Evolutionary conservation across 2,888 invertebrate species (phyloP).

Genomic region (Bellardia bayeri): DNA sequence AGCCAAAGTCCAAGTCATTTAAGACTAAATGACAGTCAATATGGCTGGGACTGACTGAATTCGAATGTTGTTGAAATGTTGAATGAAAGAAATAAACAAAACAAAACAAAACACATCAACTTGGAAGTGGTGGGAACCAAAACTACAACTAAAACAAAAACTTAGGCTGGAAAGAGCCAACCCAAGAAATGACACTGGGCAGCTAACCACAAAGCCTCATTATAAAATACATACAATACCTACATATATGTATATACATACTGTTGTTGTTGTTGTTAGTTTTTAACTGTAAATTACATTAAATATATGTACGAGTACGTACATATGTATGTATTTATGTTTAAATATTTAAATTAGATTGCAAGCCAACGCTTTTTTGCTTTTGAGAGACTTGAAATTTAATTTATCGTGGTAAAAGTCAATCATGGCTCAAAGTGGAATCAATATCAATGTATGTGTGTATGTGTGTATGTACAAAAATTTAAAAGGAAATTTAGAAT

Average conservation of each 20-base stretch:
- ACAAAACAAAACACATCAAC: constrained; percentile 32
- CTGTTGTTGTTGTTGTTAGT: background rate
- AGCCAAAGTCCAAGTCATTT: constrained; percentile 58
- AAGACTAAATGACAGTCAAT: constrained; percentile 28
- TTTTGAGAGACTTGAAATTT: constrained; percentile 17
- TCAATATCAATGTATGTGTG: background rate
- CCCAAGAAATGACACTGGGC: constrained; percentile 2
- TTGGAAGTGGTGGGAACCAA: constrained; percentile 52
- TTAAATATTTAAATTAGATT: constrained; percentile 43
- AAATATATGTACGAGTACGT: background rate
- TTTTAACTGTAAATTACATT: constrained; percentile 54
- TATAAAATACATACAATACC: background rate
- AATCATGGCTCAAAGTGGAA: background rate
- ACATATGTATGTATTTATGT: too few species aligned
- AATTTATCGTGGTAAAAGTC: constrained; percentile 15
- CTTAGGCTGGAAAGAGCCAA: background rate
- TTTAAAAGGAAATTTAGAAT: background rate
- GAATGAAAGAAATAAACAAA: constrained; percentile 1
- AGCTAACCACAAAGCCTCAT: constrained; percentile 12
- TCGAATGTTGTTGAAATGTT: background rate
- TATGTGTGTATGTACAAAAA: background rate
- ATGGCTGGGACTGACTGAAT: background rate
- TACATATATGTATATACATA: background rate
- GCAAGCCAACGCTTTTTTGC: constrained; percentile 56
- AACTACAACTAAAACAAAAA: background rate